Base-by-base conservation (phyloP, 2,797 vertebrate species). In the Champsocephalus gunnari region DNA sequence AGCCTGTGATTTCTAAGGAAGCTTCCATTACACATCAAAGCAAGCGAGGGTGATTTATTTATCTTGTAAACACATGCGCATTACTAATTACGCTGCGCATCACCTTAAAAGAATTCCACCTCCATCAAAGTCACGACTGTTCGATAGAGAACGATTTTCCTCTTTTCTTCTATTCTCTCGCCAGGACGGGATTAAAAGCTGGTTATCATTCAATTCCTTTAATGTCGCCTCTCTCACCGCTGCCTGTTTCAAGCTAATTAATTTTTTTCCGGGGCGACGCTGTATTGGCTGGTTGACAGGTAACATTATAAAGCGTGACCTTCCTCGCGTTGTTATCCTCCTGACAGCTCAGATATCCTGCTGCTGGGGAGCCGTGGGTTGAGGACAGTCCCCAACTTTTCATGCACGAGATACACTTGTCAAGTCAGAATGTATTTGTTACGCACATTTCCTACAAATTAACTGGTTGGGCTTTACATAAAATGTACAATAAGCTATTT, bases 201-300 rank as follows among this genome's bases (percentile, higher is more conserved):
- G 88, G 86, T 91, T 87, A 91, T 93, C 83, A 71, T 89, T 92
- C 84, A 78, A 61, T 86, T 84, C 84, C 90, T 91, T 93, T 92
- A 93, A 91, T 91, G 90, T 91, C 71, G 89, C 84, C 80, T 87
- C 86, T 81, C 83, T 83, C 76, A 71, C 62, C 9, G 53, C 84
- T 87, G 87, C 88, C 83, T 49, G 74, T 92, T 94, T 93, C 87
- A 84, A 85, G 89, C 90, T 94, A 94, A 94, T 95, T 93, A 92
- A 91, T 93, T 94, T 92, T 88, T 79, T 87, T 90, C 79, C 71
- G 66, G 82, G 84, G 89, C 64, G 41, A 82, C 59, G 81, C 87
- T 83, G 83, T 83, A 77, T 91, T 92, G 91, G 91, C 91, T 80
- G 89, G 72, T 81, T 93, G 93, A 94, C 92, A 94, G 94, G 92